Evolutionary conservation across 2,888 invertebrate species (phyloP), one percentile per base, ranked within the genome.

Genomic region (Choristoneura rosaceana): DNA sequence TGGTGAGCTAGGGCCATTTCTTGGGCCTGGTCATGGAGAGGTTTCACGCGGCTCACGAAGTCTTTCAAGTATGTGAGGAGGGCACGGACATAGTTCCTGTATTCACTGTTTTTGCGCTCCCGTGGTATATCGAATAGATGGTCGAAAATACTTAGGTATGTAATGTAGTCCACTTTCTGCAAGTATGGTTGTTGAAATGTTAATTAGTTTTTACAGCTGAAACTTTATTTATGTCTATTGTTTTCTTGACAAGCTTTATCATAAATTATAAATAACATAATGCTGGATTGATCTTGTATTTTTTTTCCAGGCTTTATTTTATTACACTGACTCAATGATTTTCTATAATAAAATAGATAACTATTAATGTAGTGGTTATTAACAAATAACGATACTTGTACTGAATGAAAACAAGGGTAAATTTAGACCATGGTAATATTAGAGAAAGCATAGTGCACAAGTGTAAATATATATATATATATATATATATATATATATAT

Each of bases 71-170:
- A 99, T 45, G 97, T 97, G 73, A 99, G 94, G 15, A 99, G 91
- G 1, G 96, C 95, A 74, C 97, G 95, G 45, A 99, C 93, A 87
- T 99, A 99, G 80, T 96, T 96, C 68, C 97, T 95, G 86, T 98
- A 98, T 79, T 98, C 98, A 69, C 97, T 97, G 87, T 97, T 98
- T 92, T 98, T 98, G 73, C 98, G 95, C 81, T 98, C 98, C 92
- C 97, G 97, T 0, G 99, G 97, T 83, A 99, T 97, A 82, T 99
- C 99, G 89, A 97, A 99, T 15, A 99, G 95, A 85, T 98, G 98
- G 88, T 99, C 99, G 87, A 99, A 99, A 73, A 97, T 96, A 76
- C 97, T 97, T 75, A 99, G 91, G 88, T 99, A 99, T 0, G 97
- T 97, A 65, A 99, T 98, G 89, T 99, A 99, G 91, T 99, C 99